phyloP scores from a whole-genome alignment of 2,113 vertebrate species.

The Limanda limanda region DNA sequence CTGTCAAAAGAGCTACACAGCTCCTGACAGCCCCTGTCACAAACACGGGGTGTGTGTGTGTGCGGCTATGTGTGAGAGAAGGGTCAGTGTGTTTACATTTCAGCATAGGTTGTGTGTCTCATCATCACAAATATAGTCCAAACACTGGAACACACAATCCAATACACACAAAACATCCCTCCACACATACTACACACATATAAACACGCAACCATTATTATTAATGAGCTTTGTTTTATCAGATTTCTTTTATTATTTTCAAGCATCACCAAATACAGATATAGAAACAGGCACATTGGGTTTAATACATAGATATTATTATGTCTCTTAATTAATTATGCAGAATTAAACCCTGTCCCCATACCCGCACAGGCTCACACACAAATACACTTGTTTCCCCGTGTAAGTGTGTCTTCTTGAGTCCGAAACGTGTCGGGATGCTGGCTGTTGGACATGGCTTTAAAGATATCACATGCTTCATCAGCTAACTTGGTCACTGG shows the following conservation, averaged over 20 bases:
- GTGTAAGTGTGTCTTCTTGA: slow-evolving; percentile 20
- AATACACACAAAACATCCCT: neutral
- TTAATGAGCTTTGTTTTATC: neutral
- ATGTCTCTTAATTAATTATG: slow-evolving; percentile 5
- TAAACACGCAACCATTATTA: neutral
- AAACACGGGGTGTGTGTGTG: neutral
- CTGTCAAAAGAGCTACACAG: neutral
- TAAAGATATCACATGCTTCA: slow-evolving; percentile 79
- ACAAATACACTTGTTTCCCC: slow-evolving; percentile 5
- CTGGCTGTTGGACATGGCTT: slow-evolving; percentile 34
- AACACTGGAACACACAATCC: neutral
- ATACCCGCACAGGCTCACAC: neutral
- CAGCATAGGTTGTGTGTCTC: slow-evolving; percentile 33
- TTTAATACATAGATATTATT: neutral
- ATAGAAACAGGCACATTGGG: neutral
- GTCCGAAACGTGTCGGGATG: neutral
- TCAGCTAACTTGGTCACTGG: slow-evolving; percentile 75
- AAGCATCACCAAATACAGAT: neutral
- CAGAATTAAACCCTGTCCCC: slow-evolving; percentile 9
- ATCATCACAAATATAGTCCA: slow-evolving; percentile 46
- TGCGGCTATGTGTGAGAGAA: neutral
- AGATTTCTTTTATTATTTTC: neutral
- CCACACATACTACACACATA: neutral
- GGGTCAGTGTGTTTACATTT: slow-evolving; percentile 16
- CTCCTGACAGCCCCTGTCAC: slow-evolving; percentile 1